Percentiles rank a stretch among this genome's conserved stretches.
These are phyloP conservation scores for Telmatochromis sp. DNA, from an alignment of 2,113 vertebrate species.

Conservation along the genomic window DNA sequence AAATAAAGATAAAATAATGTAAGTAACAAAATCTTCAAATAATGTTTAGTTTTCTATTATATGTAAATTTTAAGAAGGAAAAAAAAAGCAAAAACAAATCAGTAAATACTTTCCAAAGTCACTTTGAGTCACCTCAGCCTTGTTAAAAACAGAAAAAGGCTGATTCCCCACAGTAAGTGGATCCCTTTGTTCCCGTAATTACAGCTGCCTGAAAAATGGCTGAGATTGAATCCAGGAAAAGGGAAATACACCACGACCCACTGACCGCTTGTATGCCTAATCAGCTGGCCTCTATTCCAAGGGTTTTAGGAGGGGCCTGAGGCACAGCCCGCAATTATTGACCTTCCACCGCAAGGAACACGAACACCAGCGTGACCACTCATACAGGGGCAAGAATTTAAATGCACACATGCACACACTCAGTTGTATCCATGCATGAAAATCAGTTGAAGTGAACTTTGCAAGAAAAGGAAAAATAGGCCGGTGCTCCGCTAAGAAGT, in stretches of 20 bases:
- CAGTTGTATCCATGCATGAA: background rate
- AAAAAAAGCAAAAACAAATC: background rate
- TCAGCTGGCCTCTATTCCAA: conserved; percentile 35
- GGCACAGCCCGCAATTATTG: conserved; percentile 33
- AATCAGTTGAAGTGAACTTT: conserved; percentile 32
- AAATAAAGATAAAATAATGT: background rate
- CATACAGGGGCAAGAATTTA: background rate
- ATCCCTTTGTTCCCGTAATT: conserved; percentile 52
- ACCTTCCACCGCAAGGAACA: conserved; percentile 6
- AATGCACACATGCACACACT: background rate
- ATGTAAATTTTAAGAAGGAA: background rate
- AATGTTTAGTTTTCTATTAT: background rate
- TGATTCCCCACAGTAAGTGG: conserved; percentile 32
- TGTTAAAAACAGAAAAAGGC: conserved; percentile 3
- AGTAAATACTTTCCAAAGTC: background rate
- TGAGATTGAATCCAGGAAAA: conserved; percentile 33
- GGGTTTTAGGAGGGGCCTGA: conserved; percentile 31
- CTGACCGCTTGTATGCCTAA: conserved; percentile 51
- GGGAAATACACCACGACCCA: conserved; percentile 24
- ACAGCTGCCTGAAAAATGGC: conserved; percentile 13
- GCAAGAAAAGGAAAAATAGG: conserved; percentile 29
- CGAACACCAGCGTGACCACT: background rate
- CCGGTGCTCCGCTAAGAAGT: conserved; percentile 21
- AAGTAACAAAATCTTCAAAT: background rate
- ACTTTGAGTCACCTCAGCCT: background rate